Base-by-base conservation (phyloP, 1,140 invertebrate species). In the Cydia splendana region DNA sequence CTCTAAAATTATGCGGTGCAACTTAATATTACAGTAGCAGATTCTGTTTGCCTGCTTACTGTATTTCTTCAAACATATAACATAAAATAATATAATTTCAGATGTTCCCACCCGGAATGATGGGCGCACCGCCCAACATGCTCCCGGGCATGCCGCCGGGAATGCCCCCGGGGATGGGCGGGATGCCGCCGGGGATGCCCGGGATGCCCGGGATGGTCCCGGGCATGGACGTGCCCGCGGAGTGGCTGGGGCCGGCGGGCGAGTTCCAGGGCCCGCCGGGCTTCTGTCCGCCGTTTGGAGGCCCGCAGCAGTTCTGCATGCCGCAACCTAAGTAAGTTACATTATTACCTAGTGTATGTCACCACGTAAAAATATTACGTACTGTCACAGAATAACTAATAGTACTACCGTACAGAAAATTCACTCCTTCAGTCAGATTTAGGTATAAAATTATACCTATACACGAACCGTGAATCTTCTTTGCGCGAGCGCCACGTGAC, bases 281-380 rank as follows among this genome's bases (percentile, higher is more conserved):
- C 0, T 93, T 87, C 78, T 90, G 87, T 38, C 87, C 86, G 15
- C 84, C 91, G 0, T 92, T 85, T 71, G 82, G 85, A 12, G 85
- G 82, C 38, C 76, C 86, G n/a, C 88, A 89, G 51, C 83, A 81
- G 24, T 91, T 87, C 74, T 91, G 88, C 75, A 85, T 92, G 87
- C 89, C 89, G 15, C 91, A 92, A 75, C 83, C 83, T 28, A 92
- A 92, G 91, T 92, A 74, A 88, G 89, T 86, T 3, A 20, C 42
- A 18, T 69, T 3, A 18, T 69, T 3, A 76, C 13, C 18, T n/a
- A 53, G 65, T 28, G 28, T 75, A 13, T 78, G 57, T 20, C 15
- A n/a, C 51, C 15, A n/a, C 51, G 9, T 62, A n/a, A n/a, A n/a
- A n/a, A 20, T 4, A n/a, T 57, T 57, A 57, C 15, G 12, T 15